phyloP scores from a whole-genome alignment of 2,113 vertebrate genomes.

The Prunella fulvescens region DNA sequence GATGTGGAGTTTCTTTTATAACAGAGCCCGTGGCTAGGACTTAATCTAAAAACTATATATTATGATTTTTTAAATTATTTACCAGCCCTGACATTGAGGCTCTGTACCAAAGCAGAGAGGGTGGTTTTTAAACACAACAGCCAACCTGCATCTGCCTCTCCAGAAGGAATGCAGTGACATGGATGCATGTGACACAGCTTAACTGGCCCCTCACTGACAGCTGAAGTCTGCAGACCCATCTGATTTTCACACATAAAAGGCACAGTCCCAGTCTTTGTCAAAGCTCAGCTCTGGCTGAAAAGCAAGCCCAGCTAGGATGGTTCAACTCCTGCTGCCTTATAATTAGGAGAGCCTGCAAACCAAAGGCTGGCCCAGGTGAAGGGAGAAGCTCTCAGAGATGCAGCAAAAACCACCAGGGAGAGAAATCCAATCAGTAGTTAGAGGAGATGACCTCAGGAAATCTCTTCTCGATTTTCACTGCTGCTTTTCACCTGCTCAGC shows the following conservation, averaged over 20 bases:
- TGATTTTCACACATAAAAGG: background rate
- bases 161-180: background rate
- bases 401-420: background rate
- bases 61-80: background rate
- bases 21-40: too few species aligned
- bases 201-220: background rate
- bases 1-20: background rate
- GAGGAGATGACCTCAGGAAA: background rate
- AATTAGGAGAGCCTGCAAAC: background rate
- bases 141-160: background rate
- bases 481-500: background rate
- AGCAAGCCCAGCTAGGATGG: background rate
- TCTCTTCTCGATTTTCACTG: background rate
- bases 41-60: background rate
- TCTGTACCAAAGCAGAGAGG: background rate
- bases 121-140: background rate
- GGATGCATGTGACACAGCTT: background rate
- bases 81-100: background rate
- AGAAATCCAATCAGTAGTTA: background rate
- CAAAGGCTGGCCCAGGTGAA: background rate
- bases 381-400: background rate
- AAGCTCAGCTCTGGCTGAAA: background rate
- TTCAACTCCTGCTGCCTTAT: background rate
- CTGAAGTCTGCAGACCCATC: background rate
- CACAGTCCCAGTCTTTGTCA: background rate